phyloP scores from a whole-genome alignment of 1,140 invertebrate genomes.

The Helicoverpa armigera region DNA sequence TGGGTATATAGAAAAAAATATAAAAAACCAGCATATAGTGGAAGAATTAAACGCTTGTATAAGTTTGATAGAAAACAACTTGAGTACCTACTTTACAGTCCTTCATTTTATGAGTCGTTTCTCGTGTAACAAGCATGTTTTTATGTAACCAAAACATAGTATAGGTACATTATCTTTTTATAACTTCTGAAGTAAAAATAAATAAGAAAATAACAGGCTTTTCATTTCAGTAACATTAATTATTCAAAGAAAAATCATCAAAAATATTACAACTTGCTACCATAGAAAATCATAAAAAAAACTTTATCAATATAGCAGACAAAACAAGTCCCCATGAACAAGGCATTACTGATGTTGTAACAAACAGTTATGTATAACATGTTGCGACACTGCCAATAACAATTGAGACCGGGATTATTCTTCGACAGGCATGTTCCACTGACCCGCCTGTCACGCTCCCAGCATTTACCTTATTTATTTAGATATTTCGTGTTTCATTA shows the following conservation, averaged over 20 bases:
- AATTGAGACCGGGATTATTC: slow-evolving; percentile 53
- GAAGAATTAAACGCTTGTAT: too few species aligned
- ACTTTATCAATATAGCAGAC: background rate
- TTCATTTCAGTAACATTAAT: too few species aligned
- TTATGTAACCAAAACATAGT: too few species aligned
- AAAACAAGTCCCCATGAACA: slow-evolving; percentile 14
- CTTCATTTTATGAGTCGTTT: too few species aligned
- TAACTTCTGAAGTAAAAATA: too few species aligned
- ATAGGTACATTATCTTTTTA: too few species aligned
- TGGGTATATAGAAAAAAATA: background rate
- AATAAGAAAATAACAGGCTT: too few species aligned
- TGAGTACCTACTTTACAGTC: too few species aligned
- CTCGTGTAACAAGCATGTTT: too few species aligned
- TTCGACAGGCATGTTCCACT: slow-evolving; percentile 38
- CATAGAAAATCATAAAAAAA: background rate
- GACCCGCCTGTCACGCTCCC: slow-evolving; percentile 43
- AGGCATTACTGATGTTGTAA: slow-evolving; percentile 29
- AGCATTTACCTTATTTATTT: slow-evolving; percentile 38
- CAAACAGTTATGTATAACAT: slow-evolving; percentile 44
- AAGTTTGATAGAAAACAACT: too few species aligned
- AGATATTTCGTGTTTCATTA: slow-evolving; percentile 49
- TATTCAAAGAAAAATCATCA: background rate
- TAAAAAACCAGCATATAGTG: too few species aligned
- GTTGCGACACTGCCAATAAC: slow-evolving; percentile 48
- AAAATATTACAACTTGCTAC: background rate